Conservation (phyloP, 1,140 invertebrate species). For the Venturia canescens region DNA sequence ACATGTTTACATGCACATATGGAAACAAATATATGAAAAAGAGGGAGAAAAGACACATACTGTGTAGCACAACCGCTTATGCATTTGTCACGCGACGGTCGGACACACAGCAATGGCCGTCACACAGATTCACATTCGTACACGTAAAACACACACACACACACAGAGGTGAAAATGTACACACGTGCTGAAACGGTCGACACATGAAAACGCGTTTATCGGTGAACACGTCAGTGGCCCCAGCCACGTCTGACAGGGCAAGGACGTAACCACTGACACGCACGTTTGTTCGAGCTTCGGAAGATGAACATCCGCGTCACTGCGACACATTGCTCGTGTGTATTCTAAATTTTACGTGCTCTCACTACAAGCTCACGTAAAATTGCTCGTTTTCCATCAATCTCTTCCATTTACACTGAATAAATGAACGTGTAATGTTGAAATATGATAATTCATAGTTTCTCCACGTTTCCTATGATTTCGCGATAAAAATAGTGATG, state of each 20-base stretch:
- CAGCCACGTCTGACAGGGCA: slow-evolving; percentile 37
- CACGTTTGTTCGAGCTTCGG: slow-evolving; percentile 41
- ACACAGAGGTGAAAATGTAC: neutral
- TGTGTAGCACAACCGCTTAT: slow-evolving; percentile 25
- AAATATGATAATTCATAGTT: no score
- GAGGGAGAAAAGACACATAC: neutral
- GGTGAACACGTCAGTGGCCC: slow-evolving; percentile 22
- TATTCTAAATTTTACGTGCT: slow-evolving; percentile 3
- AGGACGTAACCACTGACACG: slow-evolving; percentile 45
- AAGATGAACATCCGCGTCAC: slow-evolving; percentile 42
- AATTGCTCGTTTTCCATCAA: neutral
- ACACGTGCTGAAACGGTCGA: neutral
- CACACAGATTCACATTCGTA: neutral
- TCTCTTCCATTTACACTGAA: neutral
- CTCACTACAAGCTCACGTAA: neutral
- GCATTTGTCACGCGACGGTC: slow-evolving; percentile 44
- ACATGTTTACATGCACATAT: no score
- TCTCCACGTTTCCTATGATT: no score
- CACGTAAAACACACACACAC: neutral
- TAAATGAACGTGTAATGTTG: neutral
- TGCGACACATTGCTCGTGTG: neutral
- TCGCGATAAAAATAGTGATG: no score
- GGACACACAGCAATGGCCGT: neutral
- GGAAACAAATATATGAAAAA: no score
- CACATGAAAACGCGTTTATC: slow-evolving; percentile 24